Base-by-base conservation (phyloP, 2,797 vertebrate species). In the Alfaro cultratus region DNA sequence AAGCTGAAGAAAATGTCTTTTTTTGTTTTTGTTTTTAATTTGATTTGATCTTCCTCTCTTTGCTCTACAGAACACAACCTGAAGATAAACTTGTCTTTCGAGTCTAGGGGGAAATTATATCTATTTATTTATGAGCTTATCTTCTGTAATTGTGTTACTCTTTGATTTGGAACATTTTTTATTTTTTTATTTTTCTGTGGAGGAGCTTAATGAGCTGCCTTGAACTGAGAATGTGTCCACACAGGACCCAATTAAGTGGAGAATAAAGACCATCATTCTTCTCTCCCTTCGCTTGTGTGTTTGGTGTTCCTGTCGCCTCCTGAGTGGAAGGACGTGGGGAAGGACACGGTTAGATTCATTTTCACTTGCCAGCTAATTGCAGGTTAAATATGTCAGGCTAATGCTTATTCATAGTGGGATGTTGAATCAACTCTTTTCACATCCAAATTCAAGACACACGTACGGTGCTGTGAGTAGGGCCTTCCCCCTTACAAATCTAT, bases 211-310 rank as follows among this genome's bases (percentile, higher is more conserved):
- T 91, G 87, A 91, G 91, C 87, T 90, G 84, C 46, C 85, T 81
- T 82, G 85, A 87, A 89, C 86, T 88, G 82, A 82, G 89, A 83
- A 83, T 85, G 73, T 79, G 83, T 92, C 88, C 90, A 93, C 92
- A 89, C 80, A 90, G 86, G 90, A 91, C 64, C 91, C 88, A 91
- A 93, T 94, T 93, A 89, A 88, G 91, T 89, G 77, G 85, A 87
- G 85, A 71, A 83, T 51, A 73, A 83, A 77, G 60, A 72, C 79
- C 83, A 90, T 92, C 81, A 67, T 45, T 94, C 84, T 85, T 84
- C 62, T 68, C 18, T 74, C 16, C 73, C 70, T n/a, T 68, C 12
- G 39, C 79, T 15, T 72, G 29, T 74, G 77, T 60, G 76, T 81
- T 83, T 60, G 78, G 82, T 55, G 77, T 71, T 77, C 80, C 49